phyloP scores from a whole-genome alignment of 2,797 vertebrate species.

The Enteromius mattozi region DNA sequence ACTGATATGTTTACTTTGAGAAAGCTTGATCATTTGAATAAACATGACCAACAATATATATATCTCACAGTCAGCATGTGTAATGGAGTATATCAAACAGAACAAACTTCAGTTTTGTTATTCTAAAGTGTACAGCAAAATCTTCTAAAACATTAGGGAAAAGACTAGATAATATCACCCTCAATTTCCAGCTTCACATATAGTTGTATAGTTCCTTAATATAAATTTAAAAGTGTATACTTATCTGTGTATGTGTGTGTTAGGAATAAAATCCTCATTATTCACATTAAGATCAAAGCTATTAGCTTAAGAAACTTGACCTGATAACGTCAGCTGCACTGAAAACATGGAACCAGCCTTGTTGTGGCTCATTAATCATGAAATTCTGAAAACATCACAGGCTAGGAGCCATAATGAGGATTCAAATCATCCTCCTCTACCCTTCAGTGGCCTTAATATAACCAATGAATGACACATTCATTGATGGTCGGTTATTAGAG shows the following conservation, averaged over 20 bases:
- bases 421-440: conserved; percentile 15
- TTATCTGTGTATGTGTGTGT: conserved; percentile 9
- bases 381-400: conserved; percentile 46
- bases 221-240: conserved; percentile 35
- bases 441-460: conserved; percentile 17
- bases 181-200: conserved; percentile 16
- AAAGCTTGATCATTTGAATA: conserved; percentile 36
- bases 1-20: conserved; percentile 6
- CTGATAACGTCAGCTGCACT: conserved; percentile 72
- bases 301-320: conserved; percentile 69
- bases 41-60: conserved; percentile 4
- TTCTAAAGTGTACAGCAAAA: conserved; percentile 1
- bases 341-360: conserved; percentile 69
- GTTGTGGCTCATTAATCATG: conserved; percentile 65
- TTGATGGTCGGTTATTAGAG: conserved; percentile 7
- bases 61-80: conserved; percentile 9
- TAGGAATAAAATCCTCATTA: conserved; percentile 65
- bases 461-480: conserved; percentile 9
- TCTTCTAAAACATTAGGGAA: conserved; percentile 20
- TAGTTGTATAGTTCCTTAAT: conserved; percentile 42
- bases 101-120: not conserved
- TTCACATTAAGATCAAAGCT: conserved; percentile 73
- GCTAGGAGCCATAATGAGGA: conserved; percentile 21
- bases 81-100: conserved; percentile 31
- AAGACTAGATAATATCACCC: conserved; percentile 10